Evolutionary conservation across 2,797 vertebrate genomes (phyloP).

Genomic region (Pogoniulus pusillus): DNA sequence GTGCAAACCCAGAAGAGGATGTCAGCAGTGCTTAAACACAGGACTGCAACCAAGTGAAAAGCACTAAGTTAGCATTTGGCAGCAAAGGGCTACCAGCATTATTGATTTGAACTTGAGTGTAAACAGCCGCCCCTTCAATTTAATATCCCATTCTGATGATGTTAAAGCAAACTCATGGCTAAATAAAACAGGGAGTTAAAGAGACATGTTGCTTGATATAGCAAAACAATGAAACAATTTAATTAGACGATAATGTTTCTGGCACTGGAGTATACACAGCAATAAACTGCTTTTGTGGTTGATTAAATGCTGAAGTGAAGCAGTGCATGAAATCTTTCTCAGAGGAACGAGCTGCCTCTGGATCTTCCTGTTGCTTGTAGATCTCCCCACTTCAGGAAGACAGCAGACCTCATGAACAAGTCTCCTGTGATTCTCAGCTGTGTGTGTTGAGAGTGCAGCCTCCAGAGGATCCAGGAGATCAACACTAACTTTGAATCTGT

Average conservation of each 20-base stretch:
- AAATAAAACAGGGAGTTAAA: slow-evolving; percentile 74
- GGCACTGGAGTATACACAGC: slow-evolving; percentile 36
- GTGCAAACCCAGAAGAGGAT: neutral
- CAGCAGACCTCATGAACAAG: neutral
- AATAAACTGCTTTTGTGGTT: slow-evolving; percentile 64
- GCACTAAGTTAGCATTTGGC: slow-evolving; percentile 41
- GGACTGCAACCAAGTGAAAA: slow-evolving; percentile 44
- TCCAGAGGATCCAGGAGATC: neutral
- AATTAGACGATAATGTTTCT: slow-evolving; percentile 72
- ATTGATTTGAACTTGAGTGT: slow-evolving; percentile 72
- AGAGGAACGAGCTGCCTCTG: slow-evolving; percentile 5
- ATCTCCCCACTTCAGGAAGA: neutral
- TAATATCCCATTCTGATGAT: slow-evolving; percentile 62
- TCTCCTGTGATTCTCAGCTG: neutral
- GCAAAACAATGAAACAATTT: slow-evolving; percentile 75
- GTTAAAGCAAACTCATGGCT: slow-evolving; percentile 64
- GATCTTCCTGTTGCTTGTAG: neutral
- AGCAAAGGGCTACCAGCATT: slow-evolving; percentile 57
- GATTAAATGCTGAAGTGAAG: slow-evolving; percentile 66
- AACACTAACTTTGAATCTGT: neutral
- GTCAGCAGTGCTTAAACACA: slow-evolving; percentile 7
- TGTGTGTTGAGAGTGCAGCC: neutral
- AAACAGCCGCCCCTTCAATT: slow-evolving; percentile 64
- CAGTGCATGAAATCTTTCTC: slow-evolving; percentile 56
- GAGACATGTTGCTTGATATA: slow-evolving; percentile 67